A percentile compares a stretch with the other conserved stretches of the same genome.
Evolutionary conservation across 2,113 vertebrate genomes (phyloP).

Genomic region (Heloderma charlesbogerti): DNA sequence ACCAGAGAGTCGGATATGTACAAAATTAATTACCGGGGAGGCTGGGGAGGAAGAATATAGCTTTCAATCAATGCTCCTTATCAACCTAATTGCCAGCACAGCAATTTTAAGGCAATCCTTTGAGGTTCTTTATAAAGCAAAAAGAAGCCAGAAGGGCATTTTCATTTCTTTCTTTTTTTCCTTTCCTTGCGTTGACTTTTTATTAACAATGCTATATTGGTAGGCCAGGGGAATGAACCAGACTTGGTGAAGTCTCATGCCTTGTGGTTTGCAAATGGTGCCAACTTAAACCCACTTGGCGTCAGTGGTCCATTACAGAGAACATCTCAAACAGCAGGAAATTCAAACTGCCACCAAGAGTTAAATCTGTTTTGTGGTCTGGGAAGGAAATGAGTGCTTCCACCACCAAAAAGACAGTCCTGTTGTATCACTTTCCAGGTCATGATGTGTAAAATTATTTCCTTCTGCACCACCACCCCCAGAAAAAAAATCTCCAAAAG

Average conservation of each 20-base stretch:
- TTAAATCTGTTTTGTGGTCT: background rate
- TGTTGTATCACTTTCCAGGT: background rate
- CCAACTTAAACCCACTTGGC: slow-evolving; percentile 32
- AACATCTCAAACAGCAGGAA: background rate
- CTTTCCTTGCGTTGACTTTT: background rate
- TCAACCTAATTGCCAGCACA: background rate
- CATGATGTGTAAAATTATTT: slow-evolving; percentile 6
- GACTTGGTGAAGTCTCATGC: background rate
- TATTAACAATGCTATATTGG: background rate
- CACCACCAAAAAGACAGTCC: background rate
- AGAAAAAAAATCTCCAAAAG: background rate
- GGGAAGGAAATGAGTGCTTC: slow-evolving; percentile 6
- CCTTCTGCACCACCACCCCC: background rate
- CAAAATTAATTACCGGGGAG: background rate
- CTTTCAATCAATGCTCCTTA: background rate
- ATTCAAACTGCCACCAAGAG: background rate
- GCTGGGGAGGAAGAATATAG: background rate
- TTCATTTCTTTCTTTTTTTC: background rate
- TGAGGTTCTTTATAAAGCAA: background rate
- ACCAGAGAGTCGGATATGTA: too few relatives aligned
- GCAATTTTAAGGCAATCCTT: background rate
- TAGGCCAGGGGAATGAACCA: background rate
- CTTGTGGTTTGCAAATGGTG: background rate
- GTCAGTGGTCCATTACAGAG: background rate
- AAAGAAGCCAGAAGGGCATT: background rate